A percentile compares a stretch with the other conserved stretches of the same genome.
These are phyloP conservation scores for Oscheius sp. DNA, from an alignment of 2,888 invertebrate genomes.

Conservation along the genomic window DNA sequence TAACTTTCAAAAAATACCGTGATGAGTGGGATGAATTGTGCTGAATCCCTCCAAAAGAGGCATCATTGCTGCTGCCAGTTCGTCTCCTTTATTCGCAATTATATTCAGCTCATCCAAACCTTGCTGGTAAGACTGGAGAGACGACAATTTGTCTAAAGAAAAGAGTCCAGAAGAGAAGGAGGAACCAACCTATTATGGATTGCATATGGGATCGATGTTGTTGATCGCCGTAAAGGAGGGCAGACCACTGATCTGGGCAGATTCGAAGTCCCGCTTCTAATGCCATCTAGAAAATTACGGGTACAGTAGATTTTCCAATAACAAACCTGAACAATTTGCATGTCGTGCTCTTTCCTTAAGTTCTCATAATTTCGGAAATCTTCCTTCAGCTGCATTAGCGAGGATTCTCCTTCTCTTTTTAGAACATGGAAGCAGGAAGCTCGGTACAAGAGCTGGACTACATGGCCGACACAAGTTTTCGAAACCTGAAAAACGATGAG, in stretches of 20 bases:
- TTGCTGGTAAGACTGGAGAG: slow-evolving; percentile 40
- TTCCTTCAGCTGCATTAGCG: slow-evolving; percentile 84
- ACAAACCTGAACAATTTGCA: slow-evolving; percentile 82
- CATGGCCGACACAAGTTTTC: slow-evolving; percentile 98
- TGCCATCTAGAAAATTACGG: slow-evolving; percentile 77
- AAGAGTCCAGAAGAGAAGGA: too few species aligned
- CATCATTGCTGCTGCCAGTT: slow-evolving; percentile 28
- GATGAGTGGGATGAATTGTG: slow-evolving; percentile 27
- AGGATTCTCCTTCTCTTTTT: slow-evolving; percentile 87
- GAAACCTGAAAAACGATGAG: slow-evolving; percentile 77
- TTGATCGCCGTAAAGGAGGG: slow-evolving; percentile 91
- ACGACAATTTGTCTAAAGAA: slow-evolving; percentile 51
- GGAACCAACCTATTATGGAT: slow-evolving; percentile 74
- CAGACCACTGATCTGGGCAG: slow-evolving; percentile 98
- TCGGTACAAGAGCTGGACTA: slow-evolving; percentile 94
- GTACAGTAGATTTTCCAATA: background rate
- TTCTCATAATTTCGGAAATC: slow-evolving; percentile 82
- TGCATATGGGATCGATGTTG: slow-evolving; percentile 98
- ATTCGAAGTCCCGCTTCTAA: slow-evolving; percentile 94
- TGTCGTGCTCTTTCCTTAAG: slow-evolving; percentile 91
- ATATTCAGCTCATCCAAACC: slow-evolving; percentile 40
- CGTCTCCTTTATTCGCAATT: slow-evolving; percentile 2
- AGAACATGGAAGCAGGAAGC: slow-evolving; percentile 95
- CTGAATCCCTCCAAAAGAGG: slow-evolving; percentile 34
- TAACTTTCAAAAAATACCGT: background rate